Evolutionary conservation across 2,888 invertebrate species (phyloP), one percentile per base, ranked within the genome.

Genomic region (Bombylius discolor): DNA sequence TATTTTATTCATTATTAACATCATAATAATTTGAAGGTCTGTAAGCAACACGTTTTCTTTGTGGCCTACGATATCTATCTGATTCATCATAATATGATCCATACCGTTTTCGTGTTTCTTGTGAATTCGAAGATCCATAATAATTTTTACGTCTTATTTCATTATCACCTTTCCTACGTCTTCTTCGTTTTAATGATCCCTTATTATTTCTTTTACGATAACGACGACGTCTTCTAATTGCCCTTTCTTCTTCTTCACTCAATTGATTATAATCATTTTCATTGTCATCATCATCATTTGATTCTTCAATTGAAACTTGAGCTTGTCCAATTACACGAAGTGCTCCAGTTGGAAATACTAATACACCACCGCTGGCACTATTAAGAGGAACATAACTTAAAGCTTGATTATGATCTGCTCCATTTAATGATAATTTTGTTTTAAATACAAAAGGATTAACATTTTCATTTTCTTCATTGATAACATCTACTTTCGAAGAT

Each of bases 341-440:
- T 36, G 45, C 50, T 8, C 55, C 50, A 8, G 51, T 46, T 6
- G 55, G 55, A 31, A 55, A 55, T 13, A 51, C 45, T n/a, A 51
- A n/a, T 39, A 39, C 39, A 12, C 9, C 46, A 36, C 50, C 50
- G 46, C 50, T 36, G 5, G 50, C 13, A 5, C 50, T 23, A 31
- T 34, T 9, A 7, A 55, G 12, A 4, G 55, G 55, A n/a, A 51
- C 31, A 9, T 55, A 55, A 33, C 55, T 47, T 5, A 51, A 39
- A 1, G 50, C 13, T 13, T 51, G 36, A n/a, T 47, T 55, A 31
- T 50, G 12, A 47, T 12, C 33, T 3, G 50, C 14, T 46, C 12
- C 13, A 34, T 6, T 49, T 46, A 14, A 49, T 33, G 5, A n/a
- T 23, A 36, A 36, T 8, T 8, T 36, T 9, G 36, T 36, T 36